Percentiles rank a stretch among this genome's conserved stretches.
These are phyloP conservation scores for Anticlea derivata DNA, from an alignment of 2,888 invertebrate genomes.

Conservation along the genomic window DNA sequence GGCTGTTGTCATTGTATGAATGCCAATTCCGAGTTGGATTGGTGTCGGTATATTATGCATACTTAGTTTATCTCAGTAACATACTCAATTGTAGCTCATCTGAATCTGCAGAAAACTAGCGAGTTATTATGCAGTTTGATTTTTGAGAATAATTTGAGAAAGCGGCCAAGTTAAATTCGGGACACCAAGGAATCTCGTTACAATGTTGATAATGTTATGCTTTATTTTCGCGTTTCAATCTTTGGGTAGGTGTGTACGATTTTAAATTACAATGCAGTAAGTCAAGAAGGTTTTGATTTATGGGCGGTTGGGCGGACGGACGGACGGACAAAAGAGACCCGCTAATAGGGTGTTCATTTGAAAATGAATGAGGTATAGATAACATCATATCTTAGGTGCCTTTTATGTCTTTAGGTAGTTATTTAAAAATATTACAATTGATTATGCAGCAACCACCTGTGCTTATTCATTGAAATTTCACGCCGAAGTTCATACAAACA, in stretches of 20 bases:
- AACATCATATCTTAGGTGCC: conserved; percentile 17
- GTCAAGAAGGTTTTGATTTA: conserved; percentile 41
- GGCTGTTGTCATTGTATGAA: background rate
- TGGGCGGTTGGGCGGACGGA: conserved; percentile 34
- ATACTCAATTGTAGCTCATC: background rate
- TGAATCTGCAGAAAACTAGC: background rate
- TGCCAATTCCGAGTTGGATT: background rate
- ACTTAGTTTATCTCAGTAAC: background rate
- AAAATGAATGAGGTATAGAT: conserved; percentile 32
- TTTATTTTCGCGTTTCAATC: conserved; percentile 31
- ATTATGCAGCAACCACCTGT: conserved; percentile 36
- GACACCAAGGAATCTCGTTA: conserved; percentile 16
- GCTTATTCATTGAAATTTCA: conserved; percentile 44
- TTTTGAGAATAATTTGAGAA: background rate
- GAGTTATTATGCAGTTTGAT: background rate
- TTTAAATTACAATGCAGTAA: conserved; percentile 38
- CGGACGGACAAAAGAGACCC: conserved; percentile 36
- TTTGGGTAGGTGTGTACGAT: conserved; percentile 36
- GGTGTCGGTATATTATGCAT: background rate
- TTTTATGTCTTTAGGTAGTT: conserved; percentile 11
- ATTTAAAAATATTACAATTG: conserved; percentile 26
- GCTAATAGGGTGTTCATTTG: conserved; percentile 38
- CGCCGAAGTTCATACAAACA: conserved; percentile 32
- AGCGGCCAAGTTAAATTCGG: background rate
- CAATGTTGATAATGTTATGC: conserved; percentile 11